Evolutionary conservation across 2,113 vertebrate genomes (phyloP), one percentile per base, ranked within the genome.

Genomic region (Petromus typicus): DNA sequence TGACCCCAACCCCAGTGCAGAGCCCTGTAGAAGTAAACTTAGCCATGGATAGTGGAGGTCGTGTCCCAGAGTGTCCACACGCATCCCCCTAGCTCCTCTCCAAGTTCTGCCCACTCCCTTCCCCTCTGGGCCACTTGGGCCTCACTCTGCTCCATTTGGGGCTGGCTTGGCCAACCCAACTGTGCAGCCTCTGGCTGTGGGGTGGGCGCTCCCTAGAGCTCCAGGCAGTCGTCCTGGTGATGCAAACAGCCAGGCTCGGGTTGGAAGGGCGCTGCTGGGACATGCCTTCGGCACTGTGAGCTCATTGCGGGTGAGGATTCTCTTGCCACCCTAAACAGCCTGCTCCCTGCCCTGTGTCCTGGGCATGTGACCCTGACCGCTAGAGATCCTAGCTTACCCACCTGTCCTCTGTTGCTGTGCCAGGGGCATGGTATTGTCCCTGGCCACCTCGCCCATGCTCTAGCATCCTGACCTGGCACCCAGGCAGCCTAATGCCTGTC

Each of bases 191-290:
- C 43, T 0, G 3, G 63, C 54, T 64, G 59, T 67, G 43, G 95
- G 93, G 90, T 5, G 64, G 56, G 69, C 82, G 34, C 78, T 73
- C 43, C 76, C 34, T 1, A 5, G 54, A 71, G 75, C 54, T 69
- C 86, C 45, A 27, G 87, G 86, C 4, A 22, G 22, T n/a, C n/a
- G 73, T 45, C 80, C 86, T 3, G 0, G 59, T 45, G 40, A 87
- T 22, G 59, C 73, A 88, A 69, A 87, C 9, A 63, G 83, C 67
- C 0, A 0, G 43, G 80, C 66, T 92, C 57, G 89, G 71, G 87
- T 76, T 18, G 17, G 83, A 78, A 93, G 67, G 71, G 87, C 63
- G 30, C 27, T 97, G 96, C 83, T 11, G 45, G 82, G 91, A 86
- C 97, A 90, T 0, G 91, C 91, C 87, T 11, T 1, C 8, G 5